phyloP scores from a whole-genome alignment of 1,140 invertebrate species.

The Coptotermes formosanus region DNA sequence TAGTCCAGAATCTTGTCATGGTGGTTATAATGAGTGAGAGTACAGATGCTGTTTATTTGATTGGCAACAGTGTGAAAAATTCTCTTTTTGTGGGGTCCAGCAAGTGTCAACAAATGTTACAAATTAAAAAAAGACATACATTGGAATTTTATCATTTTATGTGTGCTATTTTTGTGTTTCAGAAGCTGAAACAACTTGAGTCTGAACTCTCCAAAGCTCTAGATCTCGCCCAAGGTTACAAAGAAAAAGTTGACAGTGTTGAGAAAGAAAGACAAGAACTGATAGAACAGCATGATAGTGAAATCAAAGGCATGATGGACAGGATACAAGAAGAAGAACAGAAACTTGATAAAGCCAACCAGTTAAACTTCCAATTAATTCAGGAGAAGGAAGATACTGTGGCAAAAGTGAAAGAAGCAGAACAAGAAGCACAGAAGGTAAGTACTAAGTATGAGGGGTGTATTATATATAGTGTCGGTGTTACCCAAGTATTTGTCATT shows the following conservation, averaged over 20 bases:
- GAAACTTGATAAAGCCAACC: not conserved
- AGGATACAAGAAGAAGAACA: conserved; percentile 2
- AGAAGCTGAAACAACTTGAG: conserved; percentile 63
- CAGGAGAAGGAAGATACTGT: conserved; percentile 52
- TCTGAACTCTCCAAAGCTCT: conserved; percentile 64
- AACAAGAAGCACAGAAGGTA: conserved; percentile 55
- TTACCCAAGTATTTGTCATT: too few relatives aligned
- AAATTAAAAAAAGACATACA: not conserved
- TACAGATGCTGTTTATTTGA: too few relatives aligned
- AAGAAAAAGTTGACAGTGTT: conserved; percentile 61
- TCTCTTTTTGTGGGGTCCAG: too few relatives aligned
- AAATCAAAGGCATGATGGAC: conserved; percentile 26
- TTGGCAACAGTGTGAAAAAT: too few relatives aligned
- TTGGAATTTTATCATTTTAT: not conserved
- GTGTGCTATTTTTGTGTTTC: conserved; percentile 36
- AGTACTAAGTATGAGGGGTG: conserved; percentile 22
- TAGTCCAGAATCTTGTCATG: too few relatives aligned
- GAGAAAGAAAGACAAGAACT: conserved; percentile 37
- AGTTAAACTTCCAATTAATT: conserved; percentile 37
- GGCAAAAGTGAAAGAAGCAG: conserved; percentile 52
- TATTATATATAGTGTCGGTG: too few relatives aligned
- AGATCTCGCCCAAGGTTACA: conserved; percentile 62
- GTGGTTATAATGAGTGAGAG: too few relatives aligned
- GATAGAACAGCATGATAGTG: conserved; percentile 34
- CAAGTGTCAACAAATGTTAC: not conserved